Evolutionary conservation across 2,113 vertebrate species (phyloP), one percentile per base, ranked within the genome.

Genomic region (Pterocles gutturalis): DNA sequence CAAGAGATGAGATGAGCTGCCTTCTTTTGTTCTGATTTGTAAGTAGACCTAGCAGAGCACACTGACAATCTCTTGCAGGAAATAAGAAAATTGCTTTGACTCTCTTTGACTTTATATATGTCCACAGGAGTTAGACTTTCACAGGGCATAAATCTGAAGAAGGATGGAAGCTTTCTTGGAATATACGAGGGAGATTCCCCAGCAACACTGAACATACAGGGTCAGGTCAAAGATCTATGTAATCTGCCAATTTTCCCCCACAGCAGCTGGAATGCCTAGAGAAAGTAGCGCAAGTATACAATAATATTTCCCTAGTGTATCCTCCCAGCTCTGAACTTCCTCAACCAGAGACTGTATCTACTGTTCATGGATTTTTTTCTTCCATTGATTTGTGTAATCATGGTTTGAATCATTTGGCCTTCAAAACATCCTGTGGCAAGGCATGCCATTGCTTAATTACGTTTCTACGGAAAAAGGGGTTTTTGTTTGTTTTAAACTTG

Each of bases 241-340:
- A 31, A 66, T 95, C 69, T 78, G 34, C 46, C 1, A 5, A 24
- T 49, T 77, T 77, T 20, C 49, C 84, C 46, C 60, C 1, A 0
- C n/a, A 26, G 86, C 76, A 81, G 67, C 86, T 83, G 76, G 38
- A 49, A 80, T 87, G 72, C 77, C 81, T 66, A 13, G 51, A 83
- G 83, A 91, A 96, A 92, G 80, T 1, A 93, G 55, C 2, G 4
- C 26, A 94, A 89, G 25, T 15, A 45, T 11, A 94, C 26, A 46
- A 13, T 36, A 33, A 41, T 48, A 67, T 89, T 87, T 96, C 95
- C 95, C 94, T 26, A 48, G 96, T 60, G 95, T 96, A 96, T 91
- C 96, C 95, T 97, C 96, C 95, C 91, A 70, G 83, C 43, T 60
- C 89, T 60, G 34, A 91, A 94, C 93, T 96, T 97, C 94, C 95